Evolutionary conservation across 1,140 invertebrate species (phyloP).

Genomic region (Campoletis sonorensis): DNA sequence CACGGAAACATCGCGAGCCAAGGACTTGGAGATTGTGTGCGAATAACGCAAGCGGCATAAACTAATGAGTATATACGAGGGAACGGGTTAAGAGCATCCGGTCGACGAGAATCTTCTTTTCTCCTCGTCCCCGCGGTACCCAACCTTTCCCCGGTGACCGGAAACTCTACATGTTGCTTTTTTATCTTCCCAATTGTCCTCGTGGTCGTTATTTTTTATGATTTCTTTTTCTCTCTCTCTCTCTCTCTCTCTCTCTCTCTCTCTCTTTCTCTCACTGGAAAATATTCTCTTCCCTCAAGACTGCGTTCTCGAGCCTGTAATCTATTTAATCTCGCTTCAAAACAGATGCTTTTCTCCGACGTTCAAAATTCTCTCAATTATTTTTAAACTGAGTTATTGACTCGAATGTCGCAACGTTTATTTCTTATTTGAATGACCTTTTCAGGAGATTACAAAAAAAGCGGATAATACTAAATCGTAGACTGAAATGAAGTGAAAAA

Average conservation of each 20-base stretch:
- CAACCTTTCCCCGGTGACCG: conserved; percentile 1
- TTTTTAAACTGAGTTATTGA: too few relatives aligned
- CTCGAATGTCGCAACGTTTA: too few relatives aligned
- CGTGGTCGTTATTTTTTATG: neutral
- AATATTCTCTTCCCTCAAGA: neutral
- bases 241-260: neutral
- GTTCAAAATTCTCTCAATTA: too few relatives aligned
- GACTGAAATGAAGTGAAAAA: too few relatives aligned
- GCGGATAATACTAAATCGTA: too few relatives aligned
- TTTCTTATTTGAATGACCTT: too few relatives aligned
- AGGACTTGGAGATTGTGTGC: conserved; percentile 9
- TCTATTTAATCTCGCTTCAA: too few relatives aligned
- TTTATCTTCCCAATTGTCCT: neutral
- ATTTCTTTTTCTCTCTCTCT: neutral
- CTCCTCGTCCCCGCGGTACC: neutral
- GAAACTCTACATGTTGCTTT: conserved; percentile 2
- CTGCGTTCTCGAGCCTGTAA: too few relatives aligned
- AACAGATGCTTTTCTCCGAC: too few relatives aligned
- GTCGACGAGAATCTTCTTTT: conserved; percentile 25
- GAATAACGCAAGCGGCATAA: conserved; percentile 38
- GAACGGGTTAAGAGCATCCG: conserved; percentile 30
- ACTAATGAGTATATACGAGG: conserved; percentile 42
- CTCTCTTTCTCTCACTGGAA: neutral
- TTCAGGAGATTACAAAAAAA: too few relatives aligned
- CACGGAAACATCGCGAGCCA: neutral